A percentile compares a stretch with the other conserved stretches of the same genome.
Conservation (phyloP, 2,797 vertebrate species). For the Syngnathus rostellatus region DNA sequence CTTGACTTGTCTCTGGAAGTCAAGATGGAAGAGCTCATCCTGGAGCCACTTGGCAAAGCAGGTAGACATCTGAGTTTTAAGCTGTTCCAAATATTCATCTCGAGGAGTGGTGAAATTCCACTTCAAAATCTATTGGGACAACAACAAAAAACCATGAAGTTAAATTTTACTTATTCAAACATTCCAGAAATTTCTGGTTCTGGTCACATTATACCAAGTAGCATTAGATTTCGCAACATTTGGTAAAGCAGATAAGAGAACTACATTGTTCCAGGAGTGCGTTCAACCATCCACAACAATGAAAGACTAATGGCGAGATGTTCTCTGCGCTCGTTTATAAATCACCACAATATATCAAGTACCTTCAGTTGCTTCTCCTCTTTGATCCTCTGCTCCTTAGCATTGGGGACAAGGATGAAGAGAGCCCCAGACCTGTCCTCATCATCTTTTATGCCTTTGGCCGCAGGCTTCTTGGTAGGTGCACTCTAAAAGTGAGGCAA, state of each 20-base stretch:
- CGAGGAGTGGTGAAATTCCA: constrained; percentile 96
- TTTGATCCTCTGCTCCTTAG: constrained; percentile 93
- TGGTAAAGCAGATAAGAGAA: neutral
- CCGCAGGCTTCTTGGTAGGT: constrained; percentile 80
- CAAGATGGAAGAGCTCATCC: constrained; percentile 93
- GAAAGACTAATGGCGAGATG: neutral
- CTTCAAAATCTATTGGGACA: constrained; percentile 77
- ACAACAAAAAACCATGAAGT: too few species aligned
- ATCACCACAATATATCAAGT: neutral
- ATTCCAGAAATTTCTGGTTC: neutral
- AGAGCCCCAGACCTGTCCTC: constrained; percentile 90
- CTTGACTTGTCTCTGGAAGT: constrained; percentile 96
- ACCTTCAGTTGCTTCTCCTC: constrained; percentile 95
- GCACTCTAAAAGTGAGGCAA: constrained; percentile 46
- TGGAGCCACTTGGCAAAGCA: constrained; percentile 91
- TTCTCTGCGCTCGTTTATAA: neutral
- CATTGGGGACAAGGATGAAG: constrained; percentile 83
- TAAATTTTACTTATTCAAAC: neutral
- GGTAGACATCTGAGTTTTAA: constrained; percentile 88
- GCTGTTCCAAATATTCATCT: constrained; percentile 94
- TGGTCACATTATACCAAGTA: too few species aligned
- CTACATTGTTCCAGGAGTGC: neutral
- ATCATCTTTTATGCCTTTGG: constrained; percentile 84
- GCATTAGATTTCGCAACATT: neutral
- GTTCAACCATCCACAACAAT: neutral